Base-by-base conservation (phyloP, 2,797 vertebrate species). In the Passerculus sandwichensis region DNA sequence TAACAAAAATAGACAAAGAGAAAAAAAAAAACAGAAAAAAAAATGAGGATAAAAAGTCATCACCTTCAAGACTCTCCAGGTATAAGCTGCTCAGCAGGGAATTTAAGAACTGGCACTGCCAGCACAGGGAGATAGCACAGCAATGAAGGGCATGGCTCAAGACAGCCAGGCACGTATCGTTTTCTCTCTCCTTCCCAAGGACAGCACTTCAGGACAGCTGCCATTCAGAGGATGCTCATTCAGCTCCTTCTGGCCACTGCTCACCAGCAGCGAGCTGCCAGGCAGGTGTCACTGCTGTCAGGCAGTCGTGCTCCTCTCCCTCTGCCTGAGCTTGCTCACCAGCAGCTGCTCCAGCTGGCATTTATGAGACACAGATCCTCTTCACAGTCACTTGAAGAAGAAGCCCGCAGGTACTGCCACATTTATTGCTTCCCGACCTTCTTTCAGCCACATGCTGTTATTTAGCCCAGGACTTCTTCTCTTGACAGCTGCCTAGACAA, bases 91-190 rank as follows among this genome's bases (percentile, higher is more conserved):
- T 73, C 60, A 30, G 27, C 13, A 25, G 42, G 56, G 69, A 82
- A 77, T 44, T 40, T 0, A 0, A 66, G 60, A 71, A 23, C 30
- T 8, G 20, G 34, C 0, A 0, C 62, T 47, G 36, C 34, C 54
- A 57, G 57, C 48, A 61, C 22, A 9, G 12, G 4, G 16, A 40
- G 23, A 29, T 10, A 66, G 44, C 71, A 15, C 18, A 38, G 56
- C 38, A 26, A 10, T 0, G 32, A 82, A 85, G 44, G 59, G 12
- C 62, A 65, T 0, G 1, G 27, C 5, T 0, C 23, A 30, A 27
- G 17, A 20, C 4, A 0, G 1, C 11, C 54, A 26, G 23, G 36
- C 2, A 0, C 1, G 0, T 36, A 15, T 12, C 3, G 1, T 15
- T 48, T 77, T 23, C n/a, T 40, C 38, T 27, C 32, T 45, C 17